Base-by-base conservation (phyloP, 2,113 vertebrate genomes). In the Lepisosteus oculatus region DNA sequence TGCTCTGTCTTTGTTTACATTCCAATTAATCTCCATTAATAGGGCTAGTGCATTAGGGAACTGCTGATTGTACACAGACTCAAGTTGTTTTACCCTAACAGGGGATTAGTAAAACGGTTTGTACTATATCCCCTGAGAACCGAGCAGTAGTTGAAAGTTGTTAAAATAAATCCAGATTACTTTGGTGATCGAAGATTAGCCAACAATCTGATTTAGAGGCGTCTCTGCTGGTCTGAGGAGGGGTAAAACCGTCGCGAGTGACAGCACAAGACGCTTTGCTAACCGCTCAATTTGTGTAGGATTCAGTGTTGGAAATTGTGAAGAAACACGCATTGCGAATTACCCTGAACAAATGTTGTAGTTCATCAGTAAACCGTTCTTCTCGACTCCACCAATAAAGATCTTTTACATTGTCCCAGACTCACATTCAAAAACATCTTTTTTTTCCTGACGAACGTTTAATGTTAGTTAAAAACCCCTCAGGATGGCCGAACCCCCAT, bases 11-110 rank as follows among this genome's bases (percentile, higher is more conserved):
- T 72, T 89, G 86, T 90, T 91, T 89, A 88, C 84, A 70, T 83
- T 89, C 76, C 81, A 83, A 89, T 86, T 88, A 76, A 85, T 90
- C 91, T 88, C 85, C 88, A 86, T 89, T 89, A 85, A 84, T 84
- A 85, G 15, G 44, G 79, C 65, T 76, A 79, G 74, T 76, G 80
- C 66, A 56, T 55, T n/a, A 54, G 71, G 73, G 72, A 66, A 74
- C 29, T 69, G 57, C 56, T 55, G 70, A 15, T 67, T 70, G 76
- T 66, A 45, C 61, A 72, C 68, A 74, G 64, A 61, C 61, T 69
- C 80, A 68, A 65, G 72, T 81, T 81, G 65, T 74, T 79, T 68
- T 75, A 72, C 56, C 76, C 73, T 70, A 75, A 74, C 81, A 76
- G 74, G 62, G 75, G 79, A 75, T 80, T 71, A 73, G 73, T 66